Conservation (phyloP, 2,797 vertebrate genomes). For the Sparidentex hasta region DNA sequence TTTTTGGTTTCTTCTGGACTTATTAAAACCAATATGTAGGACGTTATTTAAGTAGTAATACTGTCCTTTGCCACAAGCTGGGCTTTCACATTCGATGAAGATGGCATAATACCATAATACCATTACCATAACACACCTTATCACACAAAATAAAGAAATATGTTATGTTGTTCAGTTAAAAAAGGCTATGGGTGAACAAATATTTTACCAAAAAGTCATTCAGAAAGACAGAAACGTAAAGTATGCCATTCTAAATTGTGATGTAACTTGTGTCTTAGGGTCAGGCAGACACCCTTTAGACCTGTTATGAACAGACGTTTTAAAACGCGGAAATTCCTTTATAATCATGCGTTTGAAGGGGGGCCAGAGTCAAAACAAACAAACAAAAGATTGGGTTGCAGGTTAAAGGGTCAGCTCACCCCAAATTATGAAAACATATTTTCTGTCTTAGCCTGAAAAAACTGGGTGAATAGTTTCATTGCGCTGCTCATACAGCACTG, state of each 20-base stretch:
- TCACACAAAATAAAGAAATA: background rate
- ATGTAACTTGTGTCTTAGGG: no score
- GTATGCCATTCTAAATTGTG: no score
- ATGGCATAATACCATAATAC: background rate
- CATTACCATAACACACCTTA: background rate
- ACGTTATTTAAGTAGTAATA: background rate
- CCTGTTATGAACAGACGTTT: background rate
- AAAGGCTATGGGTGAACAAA: background rate
- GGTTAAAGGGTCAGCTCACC: background rate
- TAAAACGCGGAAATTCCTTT: no score
- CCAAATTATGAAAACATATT: conserved; percentile 8
- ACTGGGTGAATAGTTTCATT: background rate
- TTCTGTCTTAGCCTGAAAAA: background rate
- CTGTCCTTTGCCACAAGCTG: background rate
- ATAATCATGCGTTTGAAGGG: no score
- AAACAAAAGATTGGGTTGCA: no score
- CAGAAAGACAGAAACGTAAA: background rate
- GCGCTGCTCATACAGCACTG: background rate
- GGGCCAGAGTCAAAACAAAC: no score
- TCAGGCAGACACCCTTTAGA: background rate
- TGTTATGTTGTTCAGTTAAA: background rate
- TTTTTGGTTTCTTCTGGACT: background rate
- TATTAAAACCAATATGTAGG: background rate
- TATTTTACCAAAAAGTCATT: background rate
- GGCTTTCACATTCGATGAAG: conserved; percentile 2